Evolutionary conservation across 1,140 invertebrate genomes (phyloP), one percentile per base, ranked within the genome.

Genomic region (Macrocentrus cingulum): DNA sequence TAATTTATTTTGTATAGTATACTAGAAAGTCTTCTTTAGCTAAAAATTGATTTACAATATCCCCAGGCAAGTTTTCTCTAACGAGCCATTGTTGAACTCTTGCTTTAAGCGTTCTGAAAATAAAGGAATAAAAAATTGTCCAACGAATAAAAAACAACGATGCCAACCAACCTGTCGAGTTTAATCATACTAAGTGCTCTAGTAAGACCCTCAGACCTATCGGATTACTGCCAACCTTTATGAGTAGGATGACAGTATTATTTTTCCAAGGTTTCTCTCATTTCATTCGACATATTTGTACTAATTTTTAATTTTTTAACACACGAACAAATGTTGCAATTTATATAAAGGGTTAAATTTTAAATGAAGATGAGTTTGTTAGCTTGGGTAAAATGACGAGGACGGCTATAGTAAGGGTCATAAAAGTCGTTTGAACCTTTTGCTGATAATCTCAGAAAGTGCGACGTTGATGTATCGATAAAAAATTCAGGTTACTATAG

Each of bases 171-270:
- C 45, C 53, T 58, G 62, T 67, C 62, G 37, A 49, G 60, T 66
- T 67, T 62, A 67, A 67, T 67, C 64, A 66, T 64, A 59, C 53
- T 66, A 56, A 67, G 64, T 67, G 62, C 54, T 36, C 52, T 29
- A 59, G 41, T 61, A 46, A 61, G 56, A 44, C 62, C 60, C 23
- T 62, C 53, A 57, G 58, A 42, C 60, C 61, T 66, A 66, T 63
- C 64, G 62, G 62, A 64, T 66, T 64, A 64, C 56, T 11, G 59
- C 39, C 41, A 59, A 56, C 46, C 41, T 56, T 32, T 44, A 39
- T 41, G 7, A 50, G 4, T 13, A 44, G 37, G 19, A 22, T 11
- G 39, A 41, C 42, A 25, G 55, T 19, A 54, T 62, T 58, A 58
- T 25, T 54, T 42, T 52, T 32, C 20, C 13, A n/a, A n/a, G 46